A percentile compares a stretch with the other conserved stretches of the same genome.
phyloP scores from a whole-genome alignment of 2,113 vertebrate genomes.

The Prietella phreatophila region DNA sequence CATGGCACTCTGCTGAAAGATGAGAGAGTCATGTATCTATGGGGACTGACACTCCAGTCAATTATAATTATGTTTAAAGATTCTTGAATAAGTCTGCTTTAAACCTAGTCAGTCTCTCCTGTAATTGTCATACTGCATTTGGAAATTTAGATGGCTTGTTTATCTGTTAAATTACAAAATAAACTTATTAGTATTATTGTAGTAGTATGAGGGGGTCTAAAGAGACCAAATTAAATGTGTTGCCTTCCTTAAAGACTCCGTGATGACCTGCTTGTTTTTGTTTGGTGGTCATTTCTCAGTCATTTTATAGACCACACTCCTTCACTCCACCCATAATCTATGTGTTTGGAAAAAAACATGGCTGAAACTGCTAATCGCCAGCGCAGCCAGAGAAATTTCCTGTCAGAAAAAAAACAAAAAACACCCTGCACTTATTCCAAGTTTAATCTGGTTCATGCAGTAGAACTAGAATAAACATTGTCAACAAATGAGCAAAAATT shows the following conservation, averaged over 20 bases:
- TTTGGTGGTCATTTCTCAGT: background rate
- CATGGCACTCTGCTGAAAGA: background rate
- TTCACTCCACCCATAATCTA: background rate
- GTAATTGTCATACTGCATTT: background rate
- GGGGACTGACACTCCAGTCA: background rate
- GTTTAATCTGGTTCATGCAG: no score
- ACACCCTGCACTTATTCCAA: no score
- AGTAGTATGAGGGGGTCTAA: background rate
- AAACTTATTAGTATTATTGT: background rate
- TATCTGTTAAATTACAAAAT: background rate
- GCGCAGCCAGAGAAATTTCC: background rate
- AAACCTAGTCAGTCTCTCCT: background rate
- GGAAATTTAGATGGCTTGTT: background rate
- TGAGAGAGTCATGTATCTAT: conserved; percentile 5
- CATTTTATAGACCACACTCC: background rate
- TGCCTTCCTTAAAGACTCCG: no score
- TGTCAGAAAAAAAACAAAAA: no score
- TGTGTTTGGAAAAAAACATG: background rate
- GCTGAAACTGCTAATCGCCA: background rate
- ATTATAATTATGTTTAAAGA: background rate
- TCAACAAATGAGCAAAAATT: no score
- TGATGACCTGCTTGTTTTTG: no score
- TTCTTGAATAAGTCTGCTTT: background rate
- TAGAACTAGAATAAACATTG: no score
- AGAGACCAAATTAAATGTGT: background rate